Percentiles rank a stretch among this genome's conserved stretches.
These are phyloP conservation scores for Junco hyemalis DNA, from an alignment of 2,113 vertebrate species.

Conservation along the genomic window DNA sequence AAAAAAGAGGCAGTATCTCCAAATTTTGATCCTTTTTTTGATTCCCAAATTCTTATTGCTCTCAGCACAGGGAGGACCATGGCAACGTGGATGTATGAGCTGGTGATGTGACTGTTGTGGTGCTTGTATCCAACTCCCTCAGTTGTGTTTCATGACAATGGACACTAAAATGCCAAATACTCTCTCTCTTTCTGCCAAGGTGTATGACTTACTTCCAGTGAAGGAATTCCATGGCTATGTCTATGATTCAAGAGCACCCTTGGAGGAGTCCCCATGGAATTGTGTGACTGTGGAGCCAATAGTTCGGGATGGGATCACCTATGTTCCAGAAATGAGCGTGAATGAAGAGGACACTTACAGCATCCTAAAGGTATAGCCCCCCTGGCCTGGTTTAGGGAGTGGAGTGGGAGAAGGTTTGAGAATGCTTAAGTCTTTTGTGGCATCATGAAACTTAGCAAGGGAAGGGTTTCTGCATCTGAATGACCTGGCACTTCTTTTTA, in stretches of 20 bases:
- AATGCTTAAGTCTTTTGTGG: background rate
- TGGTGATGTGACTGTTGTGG: background rate
- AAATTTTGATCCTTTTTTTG: background rate
- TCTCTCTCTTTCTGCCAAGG: slow-evolving; percentile 38
- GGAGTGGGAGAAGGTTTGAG: background rate
- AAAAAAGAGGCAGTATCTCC: background rate
- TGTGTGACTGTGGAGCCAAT: background rate
- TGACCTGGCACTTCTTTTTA: background rate
- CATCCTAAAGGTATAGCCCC: slow-evolving; percentile 48
- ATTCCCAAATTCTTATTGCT: background rate
- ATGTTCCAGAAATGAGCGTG: background rate
- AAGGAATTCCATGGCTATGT: slow-evolving; percentile 33
- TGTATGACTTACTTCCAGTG: slow-evolving; percentile 68
- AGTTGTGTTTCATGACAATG: background rate
- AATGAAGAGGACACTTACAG: slow-evolving; percentile 45
- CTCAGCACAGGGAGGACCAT: background rate
- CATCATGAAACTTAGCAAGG: background rate
- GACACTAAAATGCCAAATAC: background rate
- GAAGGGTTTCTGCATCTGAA: background rate
- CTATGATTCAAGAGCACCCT: rapidly evolving
- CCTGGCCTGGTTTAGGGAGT: background rate
- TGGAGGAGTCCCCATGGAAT: background rate
- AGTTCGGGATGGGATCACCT: slow-evolving; percentile 50
- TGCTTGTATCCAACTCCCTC: background rate
- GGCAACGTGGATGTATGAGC: background rate